These are phyloP conservation scores for Peribatodes rhomboidaria DNA, from an alignment of 2,888 invertebrate genomes.

Conservation along the genomic window DNA sequence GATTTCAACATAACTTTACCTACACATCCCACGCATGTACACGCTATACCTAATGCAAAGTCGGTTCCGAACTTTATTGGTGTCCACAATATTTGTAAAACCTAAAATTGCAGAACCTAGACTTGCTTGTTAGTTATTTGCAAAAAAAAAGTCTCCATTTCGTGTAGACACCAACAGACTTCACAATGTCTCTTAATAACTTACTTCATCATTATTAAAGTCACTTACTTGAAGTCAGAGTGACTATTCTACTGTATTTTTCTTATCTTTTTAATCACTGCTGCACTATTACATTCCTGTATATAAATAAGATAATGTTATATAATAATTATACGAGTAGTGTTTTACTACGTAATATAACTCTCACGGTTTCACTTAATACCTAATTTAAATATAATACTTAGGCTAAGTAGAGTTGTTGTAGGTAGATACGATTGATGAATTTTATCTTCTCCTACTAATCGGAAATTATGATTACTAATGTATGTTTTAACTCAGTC, in stretches of 20 bases:
- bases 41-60: no score
- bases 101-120: no score
- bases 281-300: conserved; percentile 47
- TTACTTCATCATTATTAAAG: no score
- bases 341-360: conserved; percentile 68
- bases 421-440: conserved; percentile 50
- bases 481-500: conserved; percentile 6
- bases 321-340: conserved; percentile 64
- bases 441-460: conserved; percentile 38
- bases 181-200: no score
- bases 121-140: no score
- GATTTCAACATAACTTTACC: no score
- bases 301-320: conserved; percentile 42
- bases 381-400: conserved; percentile 56
- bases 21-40: no score
- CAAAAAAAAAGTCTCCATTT: no score
- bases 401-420: conserved; percentile 63
- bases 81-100: no score
- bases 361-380: conserved; percentile 78
- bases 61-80: no score
- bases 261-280: conserved; percentile 18
- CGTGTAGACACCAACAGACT: no score
- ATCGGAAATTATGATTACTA: conserved; percentile 23
- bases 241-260: background rate
- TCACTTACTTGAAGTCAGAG: no score